Evolutionary conservation across 2,113 vertebrate genomes (phyloP).

Genomic region (Amphiprion percula): DNA sequence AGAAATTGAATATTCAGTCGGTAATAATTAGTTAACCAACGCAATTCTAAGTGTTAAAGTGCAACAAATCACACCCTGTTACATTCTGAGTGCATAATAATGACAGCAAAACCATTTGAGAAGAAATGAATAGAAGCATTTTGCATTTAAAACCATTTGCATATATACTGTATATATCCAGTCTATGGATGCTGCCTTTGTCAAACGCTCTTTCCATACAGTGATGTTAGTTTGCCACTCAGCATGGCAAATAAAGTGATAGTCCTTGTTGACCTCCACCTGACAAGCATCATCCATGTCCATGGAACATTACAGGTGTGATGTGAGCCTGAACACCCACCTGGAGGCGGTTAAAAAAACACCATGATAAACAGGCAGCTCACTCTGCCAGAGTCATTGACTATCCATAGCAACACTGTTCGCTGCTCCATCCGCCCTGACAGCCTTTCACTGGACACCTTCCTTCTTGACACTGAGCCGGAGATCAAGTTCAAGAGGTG

Average conservation of each 20-base stretch:
- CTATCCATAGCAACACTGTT: not conserved
- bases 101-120: not conserved
- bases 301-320: not conserved
- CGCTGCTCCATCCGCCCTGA: not conserved
- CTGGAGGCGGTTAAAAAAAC: not conserved
- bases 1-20: too few relatives aligned
- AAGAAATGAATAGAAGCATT: not conserved
- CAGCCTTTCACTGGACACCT: constrained; percentile 7
- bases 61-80: too few relatives aligned
- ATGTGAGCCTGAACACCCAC: not conserved
- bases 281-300: not conserved
- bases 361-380: not conserved
- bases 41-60: too few relatives aligned
- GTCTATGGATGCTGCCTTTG: not conserved
- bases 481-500: constrained; percentile 5
- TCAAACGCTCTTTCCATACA: not conserved
- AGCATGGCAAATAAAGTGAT: not conserved
- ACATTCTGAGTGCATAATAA: constrained; percentile 5
- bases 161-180: too few relatives aligned
- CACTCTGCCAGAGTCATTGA: not conserved
- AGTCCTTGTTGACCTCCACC: not conserved
- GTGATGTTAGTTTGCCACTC: not conserved
- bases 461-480: constrained; percentile 1
- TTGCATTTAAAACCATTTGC: not conserved
- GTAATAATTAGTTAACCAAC: too few relatives aligned